A percentile compares a stretch with the other conserved stretches of the same genome.
phyloP scores from a whole-genome alignment of 2,113 vertebrate genomes.

The Callospermophilus lateralis region DNA sequence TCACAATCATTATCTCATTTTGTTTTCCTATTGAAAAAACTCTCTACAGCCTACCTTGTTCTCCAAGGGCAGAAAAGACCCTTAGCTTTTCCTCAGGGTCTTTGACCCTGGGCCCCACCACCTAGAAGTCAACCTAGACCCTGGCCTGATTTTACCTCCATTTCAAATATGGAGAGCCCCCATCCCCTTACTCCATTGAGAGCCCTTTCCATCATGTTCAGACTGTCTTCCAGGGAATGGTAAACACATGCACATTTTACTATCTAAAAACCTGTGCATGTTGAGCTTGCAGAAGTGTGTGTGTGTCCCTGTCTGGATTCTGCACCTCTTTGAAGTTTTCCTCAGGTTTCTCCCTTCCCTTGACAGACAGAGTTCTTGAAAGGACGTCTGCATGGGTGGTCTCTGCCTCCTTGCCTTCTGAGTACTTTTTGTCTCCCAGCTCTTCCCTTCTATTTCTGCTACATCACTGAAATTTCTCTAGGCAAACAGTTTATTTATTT shows the following conservation, averaged over 20 bases:
- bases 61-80: background rate
- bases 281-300: fast-evolving
- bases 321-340: background rate
- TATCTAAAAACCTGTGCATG: background rate
- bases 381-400: background rate
- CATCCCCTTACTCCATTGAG: background rate
- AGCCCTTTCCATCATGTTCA: background rate
- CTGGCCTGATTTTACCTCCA: background rate
- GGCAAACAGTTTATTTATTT: background rate
- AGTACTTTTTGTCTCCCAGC: background rate
- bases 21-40: background rate
- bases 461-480: background rate
- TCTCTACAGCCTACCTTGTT: background rate
- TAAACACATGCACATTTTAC: background rate
- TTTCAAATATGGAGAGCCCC: background rate
- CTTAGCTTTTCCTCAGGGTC: background rate
- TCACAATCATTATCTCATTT: background rate
- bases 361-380: background rate
- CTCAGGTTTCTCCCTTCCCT: background rate
- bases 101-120: background rate
- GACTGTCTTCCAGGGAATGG: background rate
- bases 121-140: background rate
- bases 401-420: background rate
- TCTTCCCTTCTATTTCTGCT: background rate
- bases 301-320: background rate